Evolutionary conservation across 2,888 invertebrate genomes (phyloP), one percentile per base, ranked within the genome.

Genomic region (Drosophila melanosoma): DNA sequence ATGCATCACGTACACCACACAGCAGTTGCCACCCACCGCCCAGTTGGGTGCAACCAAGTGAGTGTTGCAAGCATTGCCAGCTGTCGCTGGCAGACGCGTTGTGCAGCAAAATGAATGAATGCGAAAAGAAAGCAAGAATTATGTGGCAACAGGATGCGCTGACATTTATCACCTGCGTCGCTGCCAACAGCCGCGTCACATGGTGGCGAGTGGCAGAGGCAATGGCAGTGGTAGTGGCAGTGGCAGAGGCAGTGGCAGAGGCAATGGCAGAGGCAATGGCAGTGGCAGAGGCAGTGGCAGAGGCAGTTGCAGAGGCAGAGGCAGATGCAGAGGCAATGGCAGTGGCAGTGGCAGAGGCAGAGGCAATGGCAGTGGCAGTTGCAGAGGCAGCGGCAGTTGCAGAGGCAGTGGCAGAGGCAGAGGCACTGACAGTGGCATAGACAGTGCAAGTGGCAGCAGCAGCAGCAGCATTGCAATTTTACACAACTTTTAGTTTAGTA

Each of bases 81-180:
- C 78, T 76, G 76, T 71, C 60, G 66, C 49, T 61, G 69, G 58
- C 73, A 69, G 69, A 48, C 26, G 45, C 61, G 49, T 12, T 38
- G 57, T 57, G 81, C 81, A 58, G 42, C 68, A 53, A 52, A 76
- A 62, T 68, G 78, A 69, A 69, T 74, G 68, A 82, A 81, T 65
- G 81, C 63, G 58, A 66, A 69, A 73, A 58, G 61, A 63, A 80
- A 68, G 63, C 72, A 66, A 79, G 69, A 82, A 81, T 81, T 83
- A 85, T 82, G 86, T 79, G 86, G 80, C 89, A 89, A 89, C 83
- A 89, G 89, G 87, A 84, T 83, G 84, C 82, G 54, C 85, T 87
- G 89, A 89, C 87, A 85, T 89, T 89, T 85, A 89, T 85, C 84
- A 85, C 84, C 84, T 89, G 77, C 67, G 65, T 60, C 64, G 64